Base-by-base conservation (phyloP, 92 coral and sea anemone genomes). In the Meandrina meandrites region DNA sequence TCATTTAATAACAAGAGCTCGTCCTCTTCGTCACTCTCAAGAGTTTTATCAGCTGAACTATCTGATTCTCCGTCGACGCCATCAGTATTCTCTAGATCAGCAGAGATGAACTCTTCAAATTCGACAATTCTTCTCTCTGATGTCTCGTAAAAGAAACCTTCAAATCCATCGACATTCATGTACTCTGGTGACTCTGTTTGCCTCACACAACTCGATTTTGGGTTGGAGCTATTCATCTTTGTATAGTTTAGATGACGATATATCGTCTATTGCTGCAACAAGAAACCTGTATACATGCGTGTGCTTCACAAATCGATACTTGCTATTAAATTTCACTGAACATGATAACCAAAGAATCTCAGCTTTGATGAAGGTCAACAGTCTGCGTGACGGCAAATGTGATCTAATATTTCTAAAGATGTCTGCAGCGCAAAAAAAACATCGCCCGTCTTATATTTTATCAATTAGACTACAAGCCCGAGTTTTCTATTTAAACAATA, bases 61-160 rank as follows among this genome's bases (percentile, higher is more conserved):
- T 84, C 80, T 58, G 17, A 17, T 64, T 62, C 50, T 9, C 64
- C 75, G 82, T 32, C 82, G 47, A 45, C 64, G 50, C 21, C 53
- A 62, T 85, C 76, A 62, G 47, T 30, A 60, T 48, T 34, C 24
- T 85, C 88, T 12, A 73, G 51, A 60, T 66, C 77, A 69, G 30
- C 77, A 69, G 30, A 79, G 21, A 76, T 32, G 42, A 62, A 76
- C 35, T 76, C 88, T 18, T 56, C 79, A 75, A 86, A 86, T 68
- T 86, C 89, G 16, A 86, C 85, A 16, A 69, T 58, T 36, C 89
- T 30, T 47, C 89, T 22, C 50, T 86, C 89, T n/a, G 31, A 40
- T 80, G 84, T 79, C 81, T 86, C 89, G 68, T 86, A 81, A 79
- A 79, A 86, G 79, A 86, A 86, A 13, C 89, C 89, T 58, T 86